Evolutionary conservation across 2,113 vertebrate genomes (phyloP), one percentile per base, ranked within the genome.

Genomic region (Numenius arquata): DNA sequence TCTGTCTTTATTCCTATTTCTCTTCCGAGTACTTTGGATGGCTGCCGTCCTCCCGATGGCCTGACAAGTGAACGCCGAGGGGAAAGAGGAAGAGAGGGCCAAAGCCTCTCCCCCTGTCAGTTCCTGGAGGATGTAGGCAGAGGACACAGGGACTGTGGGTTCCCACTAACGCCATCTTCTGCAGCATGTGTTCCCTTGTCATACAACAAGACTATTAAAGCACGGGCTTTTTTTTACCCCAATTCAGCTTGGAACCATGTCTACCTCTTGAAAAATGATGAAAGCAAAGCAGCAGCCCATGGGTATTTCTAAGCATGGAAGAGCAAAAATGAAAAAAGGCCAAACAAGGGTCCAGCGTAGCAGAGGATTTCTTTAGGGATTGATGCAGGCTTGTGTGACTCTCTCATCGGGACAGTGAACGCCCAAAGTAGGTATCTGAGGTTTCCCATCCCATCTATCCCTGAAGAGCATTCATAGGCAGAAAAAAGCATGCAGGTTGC

Each of bases 21-120:
- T 85, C 87, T 72, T 92, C 89, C 9, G 29, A 91, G 89, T 8
- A 14, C 91, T 91, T 79, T 91, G 96, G 93, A 88, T 48, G 38
- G 1, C 47, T 53, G 78, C 93, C 70, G 8, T 43, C 71, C 70
- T 82, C 62, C 77, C 6, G 23, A 63, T 75, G 1, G 18, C 65
- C 87, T 50, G 88, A 50, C 48, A 71, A 55, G 58, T 10, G 84
- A 76, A 6, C 6, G 0, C 78, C 74, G 83, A 83, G 53, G 67
- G 55, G 68, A 65, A 76, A 47, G 77, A 61, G 63, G 20, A 90
- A 5, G 12, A 30, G 41, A 36, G 76, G 62, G 88, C 61, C 67
- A 82, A 63, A 67, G 58, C 26, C 23, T 83, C 63, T 79, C 41
- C 45, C 34, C 30, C 59, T 63, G 30, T 80, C 89, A 90, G 70